A percentile compares a stretch with the other conserved stretches of the same genome.
These are phyloP conservation scores for Cancer borealis DNA, from an alignment of 2,888 invertebrate species.

Conservation along the genomic window DNA sequence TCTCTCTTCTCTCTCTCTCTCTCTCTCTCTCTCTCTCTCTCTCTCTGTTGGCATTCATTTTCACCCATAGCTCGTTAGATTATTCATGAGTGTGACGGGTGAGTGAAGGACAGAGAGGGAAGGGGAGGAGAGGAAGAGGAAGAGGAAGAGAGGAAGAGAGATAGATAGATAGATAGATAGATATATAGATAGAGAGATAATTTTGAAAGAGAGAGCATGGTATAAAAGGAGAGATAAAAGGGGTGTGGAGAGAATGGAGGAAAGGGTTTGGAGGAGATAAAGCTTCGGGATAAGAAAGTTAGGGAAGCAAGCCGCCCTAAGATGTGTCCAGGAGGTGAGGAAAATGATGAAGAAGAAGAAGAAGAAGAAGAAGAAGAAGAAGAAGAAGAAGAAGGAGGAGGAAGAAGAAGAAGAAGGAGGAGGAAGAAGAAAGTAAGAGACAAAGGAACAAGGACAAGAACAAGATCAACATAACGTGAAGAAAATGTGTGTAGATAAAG, in stretches of 20 bases:
- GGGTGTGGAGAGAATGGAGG: background rate
- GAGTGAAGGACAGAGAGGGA: background rate
- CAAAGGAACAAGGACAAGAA: background rate
- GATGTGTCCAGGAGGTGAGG: no score
- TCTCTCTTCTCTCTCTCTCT: constrained; percentile 7
- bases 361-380: no score
- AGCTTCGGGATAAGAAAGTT: background rate
- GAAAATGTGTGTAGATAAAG: background rate
- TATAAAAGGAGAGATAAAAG: background rate
- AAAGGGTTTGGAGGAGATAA: background rate
- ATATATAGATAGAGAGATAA: background rate
- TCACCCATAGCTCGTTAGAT: constrained; percentile 16
- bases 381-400: no score
- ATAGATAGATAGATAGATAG: background rate
- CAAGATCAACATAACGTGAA: background rate
- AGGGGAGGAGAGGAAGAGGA: background rate
- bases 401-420: background rate
- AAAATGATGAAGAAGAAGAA: background rate
- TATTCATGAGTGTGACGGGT: background rate
- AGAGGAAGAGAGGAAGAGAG: background rate
- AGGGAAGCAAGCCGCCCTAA: no score
- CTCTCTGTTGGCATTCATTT: background rate
- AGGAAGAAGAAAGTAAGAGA: background rate
- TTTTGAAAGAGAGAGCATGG: background rate
- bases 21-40: background rate